These are phyloP conservation scores for Therioaphis trifolii DNA, from an alignment of 2,888 invertebrate genomes.

Conservation along the genomic window DNA sequence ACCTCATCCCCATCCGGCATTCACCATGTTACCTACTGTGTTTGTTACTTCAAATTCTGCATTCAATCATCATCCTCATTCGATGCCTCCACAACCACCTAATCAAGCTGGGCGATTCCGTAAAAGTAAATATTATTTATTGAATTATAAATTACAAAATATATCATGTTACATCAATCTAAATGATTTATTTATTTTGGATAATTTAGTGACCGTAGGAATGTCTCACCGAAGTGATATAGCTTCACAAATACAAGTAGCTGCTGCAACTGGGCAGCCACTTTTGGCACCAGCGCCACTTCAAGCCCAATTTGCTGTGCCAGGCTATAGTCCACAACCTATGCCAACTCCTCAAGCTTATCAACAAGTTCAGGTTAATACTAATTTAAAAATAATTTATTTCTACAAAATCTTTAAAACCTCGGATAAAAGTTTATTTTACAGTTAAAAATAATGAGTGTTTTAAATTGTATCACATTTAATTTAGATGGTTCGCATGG, in stretches of 20 bases:
- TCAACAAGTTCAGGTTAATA: constrained; percentile 68
- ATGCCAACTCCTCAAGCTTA: constrained; percentile 68
- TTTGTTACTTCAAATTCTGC: constrained; percentile 68
- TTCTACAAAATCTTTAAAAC: no score
- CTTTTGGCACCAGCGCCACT: constrained; percentile 84
- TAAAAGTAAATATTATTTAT: constrained; percentile 67
- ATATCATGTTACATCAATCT: not conserved
- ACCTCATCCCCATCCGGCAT: constrained; percentile 55
- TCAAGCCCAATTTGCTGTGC: constrained; percentile 69
- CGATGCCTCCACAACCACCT: constrained; percentile 66
- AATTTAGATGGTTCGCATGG: constrained; percentile 74
- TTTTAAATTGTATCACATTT: not conserved
- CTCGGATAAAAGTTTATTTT: no score
- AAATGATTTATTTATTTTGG: not conserved
- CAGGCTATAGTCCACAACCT: constrained; percentile 67
- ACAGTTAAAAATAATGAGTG: no score
- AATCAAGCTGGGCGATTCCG: constrained; percentile 69
- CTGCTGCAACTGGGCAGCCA: constrained; percentile 86
- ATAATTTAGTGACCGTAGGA: constrained; percentile 58
- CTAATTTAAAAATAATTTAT: no score
- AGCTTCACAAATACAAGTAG: constrained; percentile 74
- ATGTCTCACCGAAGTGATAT: constrained; percentile 57
- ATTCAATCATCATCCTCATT: constrained; percentile 65
- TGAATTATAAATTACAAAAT: not conserved
- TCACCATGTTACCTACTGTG: constrained; percentile 68